Percentiles rank a stretch among this genome's conserved stretches.
phyloP scores from a whole-genome alignment of 2,888 invertebrate genomes.

The Mechanitis mazaeus region DNA sequence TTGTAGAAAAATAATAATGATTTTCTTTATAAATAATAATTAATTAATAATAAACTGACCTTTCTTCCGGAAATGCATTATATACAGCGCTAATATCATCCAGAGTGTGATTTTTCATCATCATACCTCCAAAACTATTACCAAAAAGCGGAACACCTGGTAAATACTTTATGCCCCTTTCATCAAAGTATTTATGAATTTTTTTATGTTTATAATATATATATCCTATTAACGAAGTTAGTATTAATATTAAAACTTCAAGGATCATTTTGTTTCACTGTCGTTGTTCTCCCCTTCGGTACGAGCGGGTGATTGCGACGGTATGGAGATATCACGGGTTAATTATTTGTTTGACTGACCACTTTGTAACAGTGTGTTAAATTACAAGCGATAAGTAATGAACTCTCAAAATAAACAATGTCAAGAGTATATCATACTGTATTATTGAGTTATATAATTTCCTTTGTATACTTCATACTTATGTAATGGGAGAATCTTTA shows the following conservation, averaged over 20 bases:
- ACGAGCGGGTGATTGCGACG: neutral
- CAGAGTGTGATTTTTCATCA: constrained; percentile 41
- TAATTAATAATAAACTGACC: constrained; percentile 18
- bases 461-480: too few relatives aligned
- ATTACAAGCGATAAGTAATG: constrained; percentile 9
- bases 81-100: constrained; percentile 50
- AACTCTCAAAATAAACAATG: neutral
- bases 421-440: too few relatives aligned
- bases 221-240: constrained; percentile 42
- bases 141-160: constrained; percentile 58
- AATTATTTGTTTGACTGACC: constrained; percentile 2
- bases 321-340: neutral
- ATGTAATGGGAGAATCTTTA: too few relatives aligned
- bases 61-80: constrained; percentile 52
- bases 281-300: neutral
- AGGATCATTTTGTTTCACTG: constrained; percentile 44
- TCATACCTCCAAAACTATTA: constrained; percentile 39
- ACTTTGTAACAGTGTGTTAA: constrained; percentile 11
- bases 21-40: neutral
- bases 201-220: constrained; percentile 42
- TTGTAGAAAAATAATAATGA: neutral
- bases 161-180: constrained; percentile 45
- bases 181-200: constrained; percentile 41
- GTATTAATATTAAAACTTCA: constrained; percentile 48
- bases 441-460: too few relatives aligned